Evolutionary conservation across 2,888 invertebrate genomes (phyloP), one percentile per base, ranked within the genome.

Genomic region (Cyaniris semiargus): DNA sequence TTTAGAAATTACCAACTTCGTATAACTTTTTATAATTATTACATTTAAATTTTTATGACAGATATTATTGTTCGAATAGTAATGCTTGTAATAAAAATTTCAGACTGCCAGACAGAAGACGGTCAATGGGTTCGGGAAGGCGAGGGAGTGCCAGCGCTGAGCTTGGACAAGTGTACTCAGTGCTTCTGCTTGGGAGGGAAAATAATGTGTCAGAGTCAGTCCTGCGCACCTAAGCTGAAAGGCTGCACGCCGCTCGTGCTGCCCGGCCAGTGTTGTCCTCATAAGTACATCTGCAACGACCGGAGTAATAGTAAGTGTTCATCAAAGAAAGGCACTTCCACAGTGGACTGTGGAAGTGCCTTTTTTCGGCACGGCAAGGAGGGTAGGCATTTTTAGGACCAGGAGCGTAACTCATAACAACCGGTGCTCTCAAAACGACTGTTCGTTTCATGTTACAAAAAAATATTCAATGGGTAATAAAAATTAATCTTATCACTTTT

Each of bases 211-310:
- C 96, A 96, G 81, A 96, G 96, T 5, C 94, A 97, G 78, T 95
- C 96, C 27, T 98, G 97, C 85, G 96, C 97, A 1, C 96, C 97
- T 1, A 95, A 96, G 0, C 93, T 97, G 78, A 95, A 96, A 80
- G 97, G 97, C 76, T 98, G 98, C 88, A 93, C 92, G 75, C 97
- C 98, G 0, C 95, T 97, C 76, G 95, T 97, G 76, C 95, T 95
- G 76, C 94, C 95, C 60, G 97, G 97, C 1, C 96, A 97, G 85
- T 98, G 98, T 88, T 98, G 98, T 85, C 97, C 98, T 15, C 96
- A 97, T 76, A 97, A 97, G 85, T 98, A 97, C 88, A 96, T 96
- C 83, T 98, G 97, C 86, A 95, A 96, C 21, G 88, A 87, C 56
- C 78, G 81, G 0, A 81, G 80, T 75, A 80, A 80, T 48, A 79